Conservation (phyloP, 2,888 invertebrate genomes). For the Lepidochrysops patricia region DNA sequence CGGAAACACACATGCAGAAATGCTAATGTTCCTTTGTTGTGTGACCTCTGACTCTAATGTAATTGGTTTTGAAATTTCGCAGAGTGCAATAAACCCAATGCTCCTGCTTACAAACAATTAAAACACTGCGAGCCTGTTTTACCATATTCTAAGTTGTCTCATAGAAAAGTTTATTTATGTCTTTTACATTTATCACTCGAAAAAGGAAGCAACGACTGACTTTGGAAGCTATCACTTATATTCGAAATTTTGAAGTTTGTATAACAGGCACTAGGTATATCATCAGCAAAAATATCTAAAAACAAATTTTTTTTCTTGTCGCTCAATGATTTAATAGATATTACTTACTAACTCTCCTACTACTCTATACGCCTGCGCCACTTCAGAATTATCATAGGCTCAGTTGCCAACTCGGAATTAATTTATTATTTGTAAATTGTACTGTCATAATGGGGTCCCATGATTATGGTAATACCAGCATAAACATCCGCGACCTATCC, state of each 20-base stretch:
- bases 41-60: conserved; percentile 50
- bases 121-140: not conserved
- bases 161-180: no score
- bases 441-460: conserved; percentile 31
- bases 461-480: conserved; percentile 73
- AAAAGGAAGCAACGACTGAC: no score
- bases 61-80: conserved; percentile 51
- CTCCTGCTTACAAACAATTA: not conserved
- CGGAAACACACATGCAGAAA: conserved; percentile 47
- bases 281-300: no score
- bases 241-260: no score
- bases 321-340: no score
- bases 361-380: no score
- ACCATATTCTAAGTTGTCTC: no score
- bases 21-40: conserved; percentile 65
- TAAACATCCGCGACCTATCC: conserved; percentile 67
- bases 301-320: no score
- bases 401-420: not conserved
- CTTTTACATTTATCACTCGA: no score
- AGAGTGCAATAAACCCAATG: conserved; percentile 37
- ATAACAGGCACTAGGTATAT: no score
- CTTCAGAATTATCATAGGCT: not conserved
- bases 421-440: not conserved
- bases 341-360: no score
- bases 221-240: no score